Base-by-base conservation (phyloP, 2,888 invertebrate species). In the Cephus pulcher region DNA sequence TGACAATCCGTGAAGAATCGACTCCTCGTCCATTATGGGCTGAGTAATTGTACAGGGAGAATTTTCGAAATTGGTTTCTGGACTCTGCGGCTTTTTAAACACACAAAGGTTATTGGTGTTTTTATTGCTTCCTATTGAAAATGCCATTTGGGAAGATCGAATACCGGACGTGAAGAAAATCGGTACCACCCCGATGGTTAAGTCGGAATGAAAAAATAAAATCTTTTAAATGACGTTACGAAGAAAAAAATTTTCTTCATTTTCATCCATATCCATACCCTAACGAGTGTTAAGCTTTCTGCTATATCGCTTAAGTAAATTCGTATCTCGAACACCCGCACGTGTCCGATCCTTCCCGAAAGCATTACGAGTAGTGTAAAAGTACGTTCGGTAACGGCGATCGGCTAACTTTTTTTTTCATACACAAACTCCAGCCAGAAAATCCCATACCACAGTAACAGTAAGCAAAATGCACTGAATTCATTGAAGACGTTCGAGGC, bases 31-130 rank as follows among this genome's bases (percentile, higher is more conserved):
- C 83, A 87, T 89, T 87, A 90, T 91, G 79, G 84, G 80, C 88
- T 90, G 91, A 91, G 90, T 91, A 91, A 91, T 91, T 91, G 91
- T 91, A 86, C 86, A 81, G 78, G 82, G 79, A 83, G 82, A 84
- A 85, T 81, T 85, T 85, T 82, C 78, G 84, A 85, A 86, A 88
- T 89, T 86, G 84, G 80, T 82, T 85, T 83, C 83, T 84, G 79
- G 78, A 86, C 86, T 89, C 87, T 90, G 90, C 86, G 90, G 90
- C 89, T 89, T 89, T 86, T 83, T 74, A 74, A 77, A 79, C 81
- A 84, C 82, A 80, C 83, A 80, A 87, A 86, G 87, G 88, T 88
- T 88, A 89, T 88, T 89, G 89, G 85, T 89, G 88, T 90, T 90
- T 89, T 90, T 88, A 90, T 89, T 89, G 84, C 84, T 75, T 56